Conservation (phyloP, 2,888 invertebrate species). For the Linnaemya tessellans region DNA sequence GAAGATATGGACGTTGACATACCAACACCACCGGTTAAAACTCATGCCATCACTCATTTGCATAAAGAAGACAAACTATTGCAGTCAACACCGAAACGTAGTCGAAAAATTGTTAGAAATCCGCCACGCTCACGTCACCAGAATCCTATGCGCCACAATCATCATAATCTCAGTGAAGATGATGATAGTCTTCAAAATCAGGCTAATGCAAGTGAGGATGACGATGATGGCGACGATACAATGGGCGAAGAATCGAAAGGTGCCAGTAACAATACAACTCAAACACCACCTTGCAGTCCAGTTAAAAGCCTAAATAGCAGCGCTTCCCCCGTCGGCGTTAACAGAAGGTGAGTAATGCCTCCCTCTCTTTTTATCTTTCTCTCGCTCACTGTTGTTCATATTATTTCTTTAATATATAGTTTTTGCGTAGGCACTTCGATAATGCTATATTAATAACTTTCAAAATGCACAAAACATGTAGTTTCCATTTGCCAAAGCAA, state of each 20-base stretch:
- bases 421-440: background rate
- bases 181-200: slow-evolving; percentile 73
- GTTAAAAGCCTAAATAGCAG: slow-evolving; percentile 82
- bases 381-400: background rate
- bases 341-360: slow-evolving; percentile 79
- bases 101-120: slow-evolving; percentile 65
- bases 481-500: background rate
- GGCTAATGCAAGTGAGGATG: slow-evolving; percentile 73
- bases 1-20: slow-evolving; percentile 71
- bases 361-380: slow-evolving; percentile 2
- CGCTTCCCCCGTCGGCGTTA: slow-evolving; percentile 83
- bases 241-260: slow-evolving; percentile 78
- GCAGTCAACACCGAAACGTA: slow-evolving; percentile 73
- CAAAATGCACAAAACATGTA: background rate
- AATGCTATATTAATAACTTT: slow-evolving; percentile 10
- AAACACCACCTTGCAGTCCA: slow-evolving; percentile 83
- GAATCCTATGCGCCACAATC: slow-evolving; percentile 48
- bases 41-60: slow-evolving; percentile 42
- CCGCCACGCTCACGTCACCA: slow-evolving; percentile 54
- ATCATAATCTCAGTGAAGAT: slow-evolving; percentile 63
- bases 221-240: slow-evolving; percentile 76
- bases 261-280: slow-evolving; percentile 75
- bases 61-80: slow-evolving; percentile 74
- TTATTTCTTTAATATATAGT: slow-evolving; percentile 8
- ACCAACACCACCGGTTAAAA: slow-evolving; percentile 57